These are phyloP conservation scores for Pissodes strobi DNA, from an alignment of 1,140 invertebrate genomes.

Conservation along the genomic window DNA sequence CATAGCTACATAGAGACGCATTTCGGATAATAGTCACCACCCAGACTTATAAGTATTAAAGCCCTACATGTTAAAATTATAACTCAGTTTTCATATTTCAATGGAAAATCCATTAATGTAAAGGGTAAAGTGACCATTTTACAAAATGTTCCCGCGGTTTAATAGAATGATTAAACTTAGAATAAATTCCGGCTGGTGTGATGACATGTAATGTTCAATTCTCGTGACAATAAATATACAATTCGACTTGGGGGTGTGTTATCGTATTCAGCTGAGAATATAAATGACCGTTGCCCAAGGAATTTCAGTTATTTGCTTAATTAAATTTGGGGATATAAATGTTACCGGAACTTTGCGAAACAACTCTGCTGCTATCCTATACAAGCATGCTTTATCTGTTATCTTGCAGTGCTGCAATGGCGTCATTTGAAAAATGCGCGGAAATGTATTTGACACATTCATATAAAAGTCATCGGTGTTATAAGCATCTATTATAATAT, in stretches of 20 bases:
- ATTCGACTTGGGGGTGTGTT: conserved; percentile 44
- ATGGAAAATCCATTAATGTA: conserved; percentile 32
- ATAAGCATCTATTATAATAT: too few species aligned
- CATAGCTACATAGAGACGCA: too few species aligned
- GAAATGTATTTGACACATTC: too few species aligned
- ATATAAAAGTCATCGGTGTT: too few species aligned
- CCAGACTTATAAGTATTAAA: too few species aligned
- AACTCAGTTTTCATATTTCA: too few species aligned
- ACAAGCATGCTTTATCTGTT: too few species aligned
- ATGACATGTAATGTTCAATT: conserved; percentile 40
- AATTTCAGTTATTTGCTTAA: conserved; percentile 51
- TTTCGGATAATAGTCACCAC: too few species aligned
- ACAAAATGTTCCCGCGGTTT: conserved; percentile 14
- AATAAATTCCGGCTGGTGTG: conserved; percentile 36
- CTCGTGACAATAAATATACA: conserved; percentile 40
- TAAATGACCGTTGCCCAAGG: conserved; percentile 50
- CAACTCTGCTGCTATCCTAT: conserved; percentile 22
- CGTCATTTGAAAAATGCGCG: too few species aligned
- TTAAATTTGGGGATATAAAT: conserved; percentile 49
- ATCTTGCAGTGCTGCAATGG: too few species aligned
- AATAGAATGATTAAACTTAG: conserved; percentile 38
- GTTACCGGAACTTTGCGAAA: conserved; percentile 44
- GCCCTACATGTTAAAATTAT: too few species aligned
- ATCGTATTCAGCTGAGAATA: conserved; percentile 48
- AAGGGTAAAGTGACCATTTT: conserved; percentile 22